Evolutionary conservation across 2,888 invertebrate species (phyloP).

Genomic region (Heteromyza rotundicornis): DNA sequence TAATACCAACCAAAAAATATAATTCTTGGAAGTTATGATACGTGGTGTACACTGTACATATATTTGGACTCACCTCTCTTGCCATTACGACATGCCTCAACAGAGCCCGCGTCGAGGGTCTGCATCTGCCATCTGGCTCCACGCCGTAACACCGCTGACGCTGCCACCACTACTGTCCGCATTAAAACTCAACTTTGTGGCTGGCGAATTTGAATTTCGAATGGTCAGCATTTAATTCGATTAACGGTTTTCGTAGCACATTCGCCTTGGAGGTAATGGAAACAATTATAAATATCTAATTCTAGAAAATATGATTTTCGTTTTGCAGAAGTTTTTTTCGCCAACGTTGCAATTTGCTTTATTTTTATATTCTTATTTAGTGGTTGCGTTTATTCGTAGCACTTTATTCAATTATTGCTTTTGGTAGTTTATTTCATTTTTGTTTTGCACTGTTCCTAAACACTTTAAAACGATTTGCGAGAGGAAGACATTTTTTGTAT

Average conservation of each 20-base stretch:
- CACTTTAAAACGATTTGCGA: not conserved
- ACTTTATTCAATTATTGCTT: not conserved
- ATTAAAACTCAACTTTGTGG: slow-evolving; percentile 39
- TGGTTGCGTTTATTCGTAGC: not conserved
- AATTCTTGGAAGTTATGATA: too few relatives aligned
- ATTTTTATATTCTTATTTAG: not conserved
- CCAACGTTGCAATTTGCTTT: not conserved
- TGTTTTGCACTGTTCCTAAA: not conserved
- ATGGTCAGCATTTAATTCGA: not conserved
- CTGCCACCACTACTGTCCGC: slow-evolving; percentile 37
- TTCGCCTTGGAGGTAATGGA: too few relatives aligned
- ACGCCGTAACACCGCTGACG: slow-evolving; percentile 1
- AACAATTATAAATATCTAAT: too few relatives aligned
- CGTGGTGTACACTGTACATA: too few relatives aligned
- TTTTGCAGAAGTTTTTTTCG: too few relatives aligned
- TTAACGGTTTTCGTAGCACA: too few relatives aligned
- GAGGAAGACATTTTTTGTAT: not conserved
- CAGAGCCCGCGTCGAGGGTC: slow-evolving; percentile 62
- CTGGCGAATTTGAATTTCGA: not conserved
- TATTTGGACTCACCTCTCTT: slow-evolving; percentile 64
- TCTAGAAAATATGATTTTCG: not conserved
- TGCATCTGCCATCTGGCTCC: slow-evolving; percentile 60
- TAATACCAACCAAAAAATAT: too few relatives aligned
- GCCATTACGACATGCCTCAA: slow-evolving; percentile 65
- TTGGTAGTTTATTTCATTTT: not conserved